These are phyloP conservation scores for Drosophila saltans DNA, from an alignment of 1,140 invertebrate genomes.

Conservation along the genomic window DNA sequence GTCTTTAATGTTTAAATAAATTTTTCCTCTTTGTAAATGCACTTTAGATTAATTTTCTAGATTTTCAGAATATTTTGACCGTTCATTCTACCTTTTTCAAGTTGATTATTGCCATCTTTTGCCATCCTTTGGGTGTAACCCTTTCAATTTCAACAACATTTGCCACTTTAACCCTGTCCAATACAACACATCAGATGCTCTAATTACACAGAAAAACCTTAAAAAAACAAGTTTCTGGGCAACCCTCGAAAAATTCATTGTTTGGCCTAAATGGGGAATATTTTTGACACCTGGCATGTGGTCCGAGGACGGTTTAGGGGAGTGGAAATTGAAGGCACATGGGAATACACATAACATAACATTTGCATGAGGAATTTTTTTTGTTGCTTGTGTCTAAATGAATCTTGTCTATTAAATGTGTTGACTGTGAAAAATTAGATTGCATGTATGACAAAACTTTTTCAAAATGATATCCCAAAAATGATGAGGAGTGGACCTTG, in stretches of 20 bases:
- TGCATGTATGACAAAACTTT: constrained; percentile 73
- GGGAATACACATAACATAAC: constrained; percentile 37
- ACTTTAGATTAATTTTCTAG: constrained; percentile 1
- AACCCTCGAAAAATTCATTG: constrained; percentile 29
- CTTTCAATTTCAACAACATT: constrained; percentile 45
- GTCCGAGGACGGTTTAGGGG: constrained; percentile 10
- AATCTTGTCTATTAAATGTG: constrained; percentile 42
- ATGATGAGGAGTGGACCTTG: constrained; percentile 47
- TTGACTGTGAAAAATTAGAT: constrained; percentile 70
- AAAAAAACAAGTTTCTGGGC: constrained; percentile 23
- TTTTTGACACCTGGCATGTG: constrained; percentile 73
- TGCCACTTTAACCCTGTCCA: constrained; percentile 51
- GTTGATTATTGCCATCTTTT: constrained; percentile 18
- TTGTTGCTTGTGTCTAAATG: constrained; percentile 13
- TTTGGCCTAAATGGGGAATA: constrained; percentile 38
- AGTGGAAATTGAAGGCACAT: constrained; percentile 36
- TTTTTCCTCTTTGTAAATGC: not conserved
- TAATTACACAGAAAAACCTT: constrained; percentile 66
- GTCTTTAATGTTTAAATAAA: not conserved
- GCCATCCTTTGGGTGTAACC: constrained; percentile 38
- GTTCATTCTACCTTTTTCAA: not conserved
- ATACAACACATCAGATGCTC: constrained; percentile 37
- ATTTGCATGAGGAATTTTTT: constrained; percentile 11
- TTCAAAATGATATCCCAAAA: constrained; percentile 44
- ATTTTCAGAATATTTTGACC: not conserved